Base-by-base conservation (phyloP, 2,888 invertebrate genomes). In the Bedellia somnulentella region DNA sequence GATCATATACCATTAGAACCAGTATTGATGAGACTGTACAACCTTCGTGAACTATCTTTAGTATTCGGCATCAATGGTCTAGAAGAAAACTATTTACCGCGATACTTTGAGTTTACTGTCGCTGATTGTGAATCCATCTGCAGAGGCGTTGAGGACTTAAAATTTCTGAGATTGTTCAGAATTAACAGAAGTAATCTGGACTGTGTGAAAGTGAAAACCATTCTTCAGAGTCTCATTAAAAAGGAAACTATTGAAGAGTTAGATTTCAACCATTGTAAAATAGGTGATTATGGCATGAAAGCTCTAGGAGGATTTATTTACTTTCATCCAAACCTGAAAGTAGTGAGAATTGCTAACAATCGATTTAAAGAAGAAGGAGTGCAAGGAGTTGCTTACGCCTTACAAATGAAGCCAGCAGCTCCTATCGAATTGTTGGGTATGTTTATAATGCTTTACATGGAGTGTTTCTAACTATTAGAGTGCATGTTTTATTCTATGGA, bases 201-300 rank as follows among this genome's bases (percentile, higher is more conserved):
- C 44, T 80, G 80, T 42, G 59, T 64, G 0, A 80, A 81, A 48
- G 75, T 75, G 1, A 82, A 81, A 33, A 52, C 80, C 2, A 63
- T 86, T 25, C 60, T 82, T 15, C 79, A 80, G 44, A 64, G 76
- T 37, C 52, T 77, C 12, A 57, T 64, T 1, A 78, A 75, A 36
- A 70, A 75, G 37, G 67, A 63, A 35, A 53, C 67, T 40, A 54
- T 85, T 16, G 68, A 77, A 37, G 81, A 82, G 43, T 44, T 86
- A 17, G 82, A 85, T 49, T 77, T 86, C 28, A 83, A 83, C 35
- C 80, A 85, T 46, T 85, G 85, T 47, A 73, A 79, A 40, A 79
- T 85, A 28, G 79, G 73, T 2, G 79, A 85, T 46, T 63, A 68
- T 26, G 85, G 85, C 0, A 81, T 83, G 44, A 68, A 81, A 33